Evolutionary conservation across 2,113 vertebrate species (phyloP), one percentile per base, ranked within the genome.

Genomic region (Rhinoderma darwinii): DNA sequence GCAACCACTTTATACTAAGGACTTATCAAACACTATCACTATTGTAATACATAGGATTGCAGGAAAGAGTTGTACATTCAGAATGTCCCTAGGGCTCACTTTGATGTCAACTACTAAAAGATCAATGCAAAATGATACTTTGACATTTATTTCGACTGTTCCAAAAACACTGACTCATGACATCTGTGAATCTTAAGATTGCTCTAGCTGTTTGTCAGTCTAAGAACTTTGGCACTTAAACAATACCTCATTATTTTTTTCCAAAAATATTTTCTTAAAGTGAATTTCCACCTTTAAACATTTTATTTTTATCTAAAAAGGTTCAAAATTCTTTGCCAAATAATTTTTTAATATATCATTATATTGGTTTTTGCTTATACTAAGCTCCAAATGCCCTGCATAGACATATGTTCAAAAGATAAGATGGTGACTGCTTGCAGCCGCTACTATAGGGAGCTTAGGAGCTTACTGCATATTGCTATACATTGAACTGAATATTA

Each of bases 1-100:
- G 51, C 51, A 59, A 39, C 17, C 39, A 82, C 54, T 61, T 82
- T 74, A 82, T 82, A 56, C 35, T 27, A 72, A 18, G 47, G 86
- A 50, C 70, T 87, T 87, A 87, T 87, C 86, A 75, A 63, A 87
- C 79, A 75, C 86, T 82, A 63, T 87, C 78, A 82, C 7, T 47
- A 44, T 50, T 87, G 86, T 87, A 87, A 44, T 82, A 87, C 86
- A 87, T 37, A 61, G 39, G 32, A 81, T 30, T 51, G 37, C 18
- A 86, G 79, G 50, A 30, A 32, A 82, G 54, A 43, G 78, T 63
- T 43, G 35, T 22, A 30, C 47, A 74, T 56, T 74, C 76, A 41
- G 39, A 35, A 82, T 30, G n/a, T 74, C 70, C 50, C 50, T 14
- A 43, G 37, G 79, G 68, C 43, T 35, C 12, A 15, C 50, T 73